Conservation (phyloP, 2,797 vertebrate genomes). For the Trichosurus vulpecula region DNA sequence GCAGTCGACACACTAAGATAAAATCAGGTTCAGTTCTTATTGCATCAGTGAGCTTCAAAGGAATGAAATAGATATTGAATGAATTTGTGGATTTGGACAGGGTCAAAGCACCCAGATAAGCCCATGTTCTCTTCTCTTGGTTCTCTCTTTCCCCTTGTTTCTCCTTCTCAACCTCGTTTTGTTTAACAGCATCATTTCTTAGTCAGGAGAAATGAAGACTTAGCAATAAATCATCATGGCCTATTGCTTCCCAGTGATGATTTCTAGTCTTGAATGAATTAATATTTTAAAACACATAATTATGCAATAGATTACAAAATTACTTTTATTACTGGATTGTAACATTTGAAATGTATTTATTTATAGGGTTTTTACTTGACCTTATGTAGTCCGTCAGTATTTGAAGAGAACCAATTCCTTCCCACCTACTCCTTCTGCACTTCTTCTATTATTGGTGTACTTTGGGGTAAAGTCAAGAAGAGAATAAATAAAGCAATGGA, state of each 20-base stretch:
- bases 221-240: neutral
- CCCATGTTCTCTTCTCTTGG: neutral
- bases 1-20: neutral
- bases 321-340: neutral
- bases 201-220: neutral
- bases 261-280: neutral
- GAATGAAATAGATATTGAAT: neutral
- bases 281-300: slow-evolving; percentile 21
- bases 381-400: neutral
- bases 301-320: neutral
- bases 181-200: rapidly evolving
- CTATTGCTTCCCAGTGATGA: neutral
- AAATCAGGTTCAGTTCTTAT: neutral
- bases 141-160: neutral
- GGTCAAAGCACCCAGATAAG: neutral
- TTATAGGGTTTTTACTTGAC: neutral
- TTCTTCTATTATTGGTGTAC: neutral
- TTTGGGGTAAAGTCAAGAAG: neutral
- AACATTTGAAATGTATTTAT: neutral
- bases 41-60: neutral
- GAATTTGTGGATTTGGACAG: too few relatives aligned
- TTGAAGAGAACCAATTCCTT: neutral
- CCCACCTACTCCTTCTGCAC: rapidly evolving
- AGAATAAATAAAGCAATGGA: neutral
- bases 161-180: neutral